A percentile compares a stretch with the other conserved stretches of the same genome.
phyloP scores from a whole-genome alignment of 2,113 vertebrate genomes.

The Clarias gariepinus region DNA sequence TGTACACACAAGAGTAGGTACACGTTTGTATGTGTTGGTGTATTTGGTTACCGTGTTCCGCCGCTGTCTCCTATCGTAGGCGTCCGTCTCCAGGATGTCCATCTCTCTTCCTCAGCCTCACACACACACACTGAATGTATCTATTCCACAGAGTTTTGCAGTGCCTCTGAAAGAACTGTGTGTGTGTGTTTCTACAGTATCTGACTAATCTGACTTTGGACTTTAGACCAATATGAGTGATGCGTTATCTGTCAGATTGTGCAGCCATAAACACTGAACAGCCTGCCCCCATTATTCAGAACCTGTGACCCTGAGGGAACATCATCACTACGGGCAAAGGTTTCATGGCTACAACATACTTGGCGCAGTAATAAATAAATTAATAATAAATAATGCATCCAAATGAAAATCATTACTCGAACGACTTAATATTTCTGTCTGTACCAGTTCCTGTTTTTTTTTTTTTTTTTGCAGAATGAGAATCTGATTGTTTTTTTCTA shows the following conservation, averaged over 20 bases:
- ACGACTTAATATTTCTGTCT: not conserved
- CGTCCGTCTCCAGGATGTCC: constrained; percentile 78
- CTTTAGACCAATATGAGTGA: constrained; percentile 66
- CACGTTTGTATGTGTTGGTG: not conserved
- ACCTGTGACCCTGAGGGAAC: constrained; percentile 64
- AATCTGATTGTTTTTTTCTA: not conserved
- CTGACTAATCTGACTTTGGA: constrained; percentile 52
- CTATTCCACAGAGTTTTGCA: constrained; percentile 13
- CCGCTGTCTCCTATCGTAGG: constrained; percentile 68
- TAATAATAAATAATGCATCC: not conserved
- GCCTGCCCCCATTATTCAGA: constrained; percentile 51
- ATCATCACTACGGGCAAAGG: constrained; percentile 57
- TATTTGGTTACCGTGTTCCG: constrained; percentile 68
- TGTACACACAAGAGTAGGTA: not conserved
- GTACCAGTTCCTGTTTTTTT: not conserved
- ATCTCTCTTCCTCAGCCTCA: constrained; percentile 56
- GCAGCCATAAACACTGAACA: constrained; percentile 65
- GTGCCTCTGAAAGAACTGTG: constrained; percentile 26
- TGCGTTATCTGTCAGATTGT: constrained; percentile 61
- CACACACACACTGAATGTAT: constrained; percentile 2
- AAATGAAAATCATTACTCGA: not conserved
- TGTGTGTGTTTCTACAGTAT: constrained; percentile 47
- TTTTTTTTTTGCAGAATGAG: not conserved
- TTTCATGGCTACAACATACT: constrained; percentile 22
- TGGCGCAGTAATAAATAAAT: not conserved